phyloP scores from a whole-genome alignment of 1,140 invertebrate genomes.

The Rhagoletis pomonella region DNA sequence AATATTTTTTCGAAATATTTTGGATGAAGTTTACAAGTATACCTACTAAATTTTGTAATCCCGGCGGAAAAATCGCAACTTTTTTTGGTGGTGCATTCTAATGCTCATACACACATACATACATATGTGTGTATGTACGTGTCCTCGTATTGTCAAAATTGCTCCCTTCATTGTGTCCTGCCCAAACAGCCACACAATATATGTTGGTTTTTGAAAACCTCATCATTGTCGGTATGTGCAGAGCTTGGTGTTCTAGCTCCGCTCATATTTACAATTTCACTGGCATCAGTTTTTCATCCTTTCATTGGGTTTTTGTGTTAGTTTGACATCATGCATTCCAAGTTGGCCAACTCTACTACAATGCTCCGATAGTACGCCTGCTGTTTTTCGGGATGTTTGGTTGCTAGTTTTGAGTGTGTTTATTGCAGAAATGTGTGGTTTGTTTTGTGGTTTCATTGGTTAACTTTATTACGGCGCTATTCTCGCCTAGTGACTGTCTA shows the following conservation, averaged over 20 bases:
- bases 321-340: slow-evolving; percentile 32
- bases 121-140: background rate
- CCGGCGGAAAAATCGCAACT: too few relatives aligned
- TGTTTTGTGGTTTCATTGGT: background rate
- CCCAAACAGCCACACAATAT: background rate
- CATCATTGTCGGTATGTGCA: background rate
- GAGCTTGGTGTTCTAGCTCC: background rate
- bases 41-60: too few relatives aligned
- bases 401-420: background rate
- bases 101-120: too few relatives aligned
- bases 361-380: background rate
- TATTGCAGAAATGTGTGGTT: background rate
- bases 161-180: background rate
- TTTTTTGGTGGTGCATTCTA: too few relatives aligned
- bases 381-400: background rate
- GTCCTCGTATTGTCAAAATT: slow-evolving; percentile 37
- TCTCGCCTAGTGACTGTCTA: background rate
- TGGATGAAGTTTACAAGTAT: too few relatives aligned
- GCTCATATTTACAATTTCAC: slow-evolving; percentile 14
- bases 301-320: background rate
- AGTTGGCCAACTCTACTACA: background rate
- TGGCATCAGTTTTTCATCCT: background rate
- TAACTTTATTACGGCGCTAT: background rate
- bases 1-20: too few relatives aligned
- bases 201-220: background rate